Conservation (phyloP, 1,140 invertebrate genomes). For the Manduca sexta region DNA sequence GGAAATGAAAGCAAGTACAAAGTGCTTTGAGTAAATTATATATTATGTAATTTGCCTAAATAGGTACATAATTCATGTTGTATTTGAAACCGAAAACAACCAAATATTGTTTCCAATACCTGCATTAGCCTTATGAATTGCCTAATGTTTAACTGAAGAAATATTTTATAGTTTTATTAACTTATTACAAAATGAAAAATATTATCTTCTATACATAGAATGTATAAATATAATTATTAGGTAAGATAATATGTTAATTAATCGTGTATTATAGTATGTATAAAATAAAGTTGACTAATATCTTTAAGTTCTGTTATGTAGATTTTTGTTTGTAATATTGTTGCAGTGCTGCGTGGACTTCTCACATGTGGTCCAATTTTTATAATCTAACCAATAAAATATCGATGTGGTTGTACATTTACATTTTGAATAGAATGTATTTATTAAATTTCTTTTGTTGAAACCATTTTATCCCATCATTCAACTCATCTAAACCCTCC, state of each 20-base stretch:
- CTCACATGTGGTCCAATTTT: slow-evolving; percentile 70
- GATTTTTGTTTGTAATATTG: slow-evolving; percentile 72
- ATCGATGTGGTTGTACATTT: slow-evolving; percentile 71
- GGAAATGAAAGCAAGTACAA: slow-evolving; percentile 18
- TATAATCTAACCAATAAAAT: slow-evolving; percentile 73
- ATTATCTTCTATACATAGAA: slow-evolving; percentile 70
- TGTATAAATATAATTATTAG: slow-evolving; percentile 66
- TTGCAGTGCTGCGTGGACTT: slow-evolving; percentile 68
- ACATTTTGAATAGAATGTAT: slow-evolving; percentile 56
- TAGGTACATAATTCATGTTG: slow-evolving; percentile 41
- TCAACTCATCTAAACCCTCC: slow-evolving; percentile 1
- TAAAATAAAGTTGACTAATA: slow-evolving; percentile 73
- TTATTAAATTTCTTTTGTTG: slow-evolving; percentile 60
- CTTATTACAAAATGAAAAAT: slow-evolving; percentile 69
- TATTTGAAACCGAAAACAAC: slow-evolving; percentile 56
- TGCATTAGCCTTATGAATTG: slow-evolving; percentile 70
- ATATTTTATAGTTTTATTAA: slow-evolving; percentile 73
- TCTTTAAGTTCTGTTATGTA: slow-evolving; percentile 72
- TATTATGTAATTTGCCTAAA: slow-evolving; percentile 33
- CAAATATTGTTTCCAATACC: slow-evolving; percentile 69
- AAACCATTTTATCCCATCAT: slow-evolving; percentile 40
- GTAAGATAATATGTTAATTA: slow-evolving; percentile 65
- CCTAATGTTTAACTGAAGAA: slow-evolving; percentile 69
- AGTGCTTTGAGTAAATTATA: slow-evolving; percentile 16
- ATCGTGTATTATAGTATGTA: slow-evolving; percentile 69